Conservation (phyloP, 2,797 vertebrate genomes). For the Oreortyx pictus region DNA sequence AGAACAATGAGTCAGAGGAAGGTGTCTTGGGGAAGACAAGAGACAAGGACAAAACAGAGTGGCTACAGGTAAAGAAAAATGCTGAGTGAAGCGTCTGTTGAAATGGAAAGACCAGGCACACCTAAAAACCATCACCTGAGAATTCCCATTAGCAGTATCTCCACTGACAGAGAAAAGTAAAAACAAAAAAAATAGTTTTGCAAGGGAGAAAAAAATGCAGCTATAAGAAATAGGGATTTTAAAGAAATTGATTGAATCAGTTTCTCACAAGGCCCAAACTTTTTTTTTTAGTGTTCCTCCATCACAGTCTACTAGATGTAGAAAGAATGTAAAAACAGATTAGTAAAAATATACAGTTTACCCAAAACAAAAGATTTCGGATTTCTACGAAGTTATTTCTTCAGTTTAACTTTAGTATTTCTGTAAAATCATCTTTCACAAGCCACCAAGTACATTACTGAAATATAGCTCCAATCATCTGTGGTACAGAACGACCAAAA, state of each 20-base stretch:
- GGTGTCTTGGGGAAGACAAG: too few relatives aligned
- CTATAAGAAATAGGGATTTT: background rate
- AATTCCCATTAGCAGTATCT: too few relatives aligned
- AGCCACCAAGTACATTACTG: accelerated
- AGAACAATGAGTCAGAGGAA: background rate
- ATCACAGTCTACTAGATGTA: background rate
- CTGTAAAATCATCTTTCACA: background rate
- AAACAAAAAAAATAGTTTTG: background rate
- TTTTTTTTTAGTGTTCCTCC: background rate
- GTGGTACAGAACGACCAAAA: background rate
- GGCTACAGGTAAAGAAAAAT: background rate
- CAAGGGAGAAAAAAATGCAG: too few relatives aligned
- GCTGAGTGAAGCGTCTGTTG: background rate
- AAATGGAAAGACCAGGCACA: background rate
- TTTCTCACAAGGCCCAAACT: accelerated
- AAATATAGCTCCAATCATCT: background rate
- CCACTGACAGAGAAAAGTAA: background rate
- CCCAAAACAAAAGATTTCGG: background rate
- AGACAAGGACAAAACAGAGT: background rate
- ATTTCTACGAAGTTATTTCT: background rate
- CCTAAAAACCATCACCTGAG: background rate
- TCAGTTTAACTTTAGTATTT: background rate
- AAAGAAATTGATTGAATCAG: background rate
- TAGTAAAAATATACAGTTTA: background rate
- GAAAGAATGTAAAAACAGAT: background rate